These are phyloP conservation scores for Eucidaris tribuloides DNA, from an alignment of 35 echinoderm and acorn worm genomes.

Conservation along the genomic window DNA sequence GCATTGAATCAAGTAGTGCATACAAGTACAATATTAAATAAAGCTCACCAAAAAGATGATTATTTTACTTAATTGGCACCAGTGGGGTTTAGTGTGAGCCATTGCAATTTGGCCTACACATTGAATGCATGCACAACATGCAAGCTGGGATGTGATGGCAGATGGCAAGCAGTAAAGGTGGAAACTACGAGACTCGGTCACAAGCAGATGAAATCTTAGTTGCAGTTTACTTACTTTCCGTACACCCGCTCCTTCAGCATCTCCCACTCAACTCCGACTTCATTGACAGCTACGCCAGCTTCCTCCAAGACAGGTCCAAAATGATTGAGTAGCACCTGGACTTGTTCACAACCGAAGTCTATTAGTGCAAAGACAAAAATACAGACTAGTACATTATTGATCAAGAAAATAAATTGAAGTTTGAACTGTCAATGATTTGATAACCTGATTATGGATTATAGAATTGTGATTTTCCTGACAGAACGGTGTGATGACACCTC, in stretches of 20 bases:
- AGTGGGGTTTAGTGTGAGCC: too few species aligned
- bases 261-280: slow-evolving; percentile 21
- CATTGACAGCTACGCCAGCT: background rate
- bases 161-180: too few species aligned
- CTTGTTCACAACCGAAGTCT: slow-evolving; percentile 3
- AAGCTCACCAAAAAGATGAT: too few species aligned
- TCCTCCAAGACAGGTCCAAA: background rate
- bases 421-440: background rate
- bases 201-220: background rate
- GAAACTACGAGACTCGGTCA: too few species aligned
- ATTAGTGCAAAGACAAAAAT: background rate
- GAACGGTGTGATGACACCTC: background rate
- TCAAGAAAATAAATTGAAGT: background rate
- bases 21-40: too few species aligned
- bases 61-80: too few species aligned
- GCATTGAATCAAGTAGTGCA: too few species aligned
- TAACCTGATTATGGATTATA: background rate
- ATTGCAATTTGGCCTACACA: too few species aligned
- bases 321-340: background rate
- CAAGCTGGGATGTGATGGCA: too few species aligned
- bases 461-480: background rate
- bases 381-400: background rate
- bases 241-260: slow-evolving; percentile 33
- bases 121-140: too few species aligned
- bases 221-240: slow-evolving; percentile 15